These are phyloP conservation scores for Nipponacmea schrenckii DNA, from an alignment of 2,888 invertebrate species.

Conservation along the genomic window DNA sequence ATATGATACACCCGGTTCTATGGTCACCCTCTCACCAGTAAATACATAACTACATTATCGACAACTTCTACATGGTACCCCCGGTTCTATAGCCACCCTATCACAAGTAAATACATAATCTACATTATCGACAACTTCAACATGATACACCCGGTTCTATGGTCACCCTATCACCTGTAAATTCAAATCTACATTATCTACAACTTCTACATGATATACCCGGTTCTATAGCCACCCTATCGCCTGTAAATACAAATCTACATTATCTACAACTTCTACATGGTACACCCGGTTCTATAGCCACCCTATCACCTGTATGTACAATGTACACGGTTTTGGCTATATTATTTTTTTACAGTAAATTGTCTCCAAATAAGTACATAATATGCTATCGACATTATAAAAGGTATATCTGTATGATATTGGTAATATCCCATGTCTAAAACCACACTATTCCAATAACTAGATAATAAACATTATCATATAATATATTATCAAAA, in stretches of 20 bases:
- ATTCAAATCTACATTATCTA: neutral
- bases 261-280: no score
- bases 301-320: neutral
- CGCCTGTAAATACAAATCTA: no score
- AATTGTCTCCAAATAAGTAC: no score
- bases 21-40: slow-evolving; percentile 54
- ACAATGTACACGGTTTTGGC: neutral
- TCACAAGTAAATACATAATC: slow-evolving; percentile 25
- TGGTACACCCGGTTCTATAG: neutral
- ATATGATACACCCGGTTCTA: slow-evolving; percentile 56
- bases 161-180: slow-evolving; percentile 42
- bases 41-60: neutral
- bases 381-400: no score
- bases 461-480: neutral
- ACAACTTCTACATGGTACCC: neutral
- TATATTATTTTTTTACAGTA: no score
- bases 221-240: no score
- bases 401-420: no score
- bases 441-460: no score
- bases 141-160: slow-evolving; percentile 56
- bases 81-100: neutral
- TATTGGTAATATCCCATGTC: no score
- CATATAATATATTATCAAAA: no score
- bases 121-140: slow-evolving; percentile 46
- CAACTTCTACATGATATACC: no score